These are phyloP conservation scores for Notolabrus celidotus DNA, from an alignment of 2,797 vertebrate species.

Conservation along the genomic window DNA sequence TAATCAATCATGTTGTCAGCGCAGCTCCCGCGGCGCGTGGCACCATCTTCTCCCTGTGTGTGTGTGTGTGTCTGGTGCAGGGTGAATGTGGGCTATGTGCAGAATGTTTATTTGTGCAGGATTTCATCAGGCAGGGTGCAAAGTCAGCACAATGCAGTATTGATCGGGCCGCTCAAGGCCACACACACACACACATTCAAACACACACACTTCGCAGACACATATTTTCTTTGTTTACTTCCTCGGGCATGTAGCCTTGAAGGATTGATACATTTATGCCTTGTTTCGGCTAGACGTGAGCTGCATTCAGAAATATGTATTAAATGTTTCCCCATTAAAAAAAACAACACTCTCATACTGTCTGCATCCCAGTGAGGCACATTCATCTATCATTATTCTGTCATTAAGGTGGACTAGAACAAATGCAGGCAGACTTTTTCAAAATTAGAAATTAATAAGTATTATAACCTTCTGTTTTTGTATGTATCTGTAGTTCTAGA, in stretches of 20 bases:
- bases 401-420: background rate
- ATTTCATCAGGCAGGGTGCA: constrained; percentile 73
- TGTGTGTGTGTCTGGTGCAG: constrained; percentile 28
- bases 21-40: constrained; percentile 45
- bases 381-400: background rate
- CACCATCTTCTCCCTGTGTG: constrained; percentile 38
- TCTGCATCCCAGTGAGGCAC: background rate
- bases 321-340: background rate
- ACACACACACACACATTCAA: constrained; percentile 44
- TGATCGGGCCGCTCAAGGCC: constrained; percentile 64
- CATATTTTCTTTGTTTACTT: constrained; percentile 62
- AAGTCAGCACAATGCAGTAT: constrained; percentile 74
- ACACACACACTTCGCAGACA: constrained; percentile 24
- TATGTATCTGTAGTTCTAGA: background rate
- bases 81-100: constrained; percentile 43
- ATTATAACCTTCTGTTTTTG: background rate
- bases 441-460: too few species aligned
- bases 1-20: constrained; percentile 81
- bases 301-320: background rate
- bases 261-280: background rate
- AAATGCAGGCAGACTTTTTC: background rate
- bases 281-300: background rate
- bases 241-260: constrained; percentile 15
- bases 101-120: constrained; percentile 72
- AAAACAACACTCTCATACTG: background rate